phyloP scores from a whole-genome alignment of 2,113 vertebrate genomes.

The Loxodonta africana region DNA sequence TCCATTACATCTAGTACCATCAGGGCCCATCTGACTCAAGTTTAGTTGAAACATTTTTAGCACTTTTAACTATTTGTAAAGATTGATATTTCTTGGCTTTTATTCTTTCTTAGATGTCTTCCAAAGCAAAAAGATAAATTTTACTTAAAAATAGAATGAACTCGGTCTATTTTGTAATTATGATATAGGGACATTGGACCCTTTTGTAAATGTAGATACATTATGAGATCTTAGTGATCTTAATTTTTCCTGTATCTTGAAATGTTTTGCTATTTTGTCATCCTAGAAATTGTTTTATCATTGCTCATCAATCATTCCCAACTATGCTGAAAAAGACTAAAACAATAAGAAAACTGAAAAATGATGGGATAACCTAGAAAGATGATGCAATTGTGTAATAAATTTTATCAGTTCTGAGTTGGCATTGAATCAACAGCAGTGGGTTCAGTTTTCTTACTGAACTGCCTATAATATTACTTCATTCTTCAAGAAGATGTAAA shows the following conservation, averaged over 20 bases:
- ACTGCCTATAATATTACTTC: conserved; percentile 1
- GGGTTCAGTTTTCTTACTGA: not conserved
- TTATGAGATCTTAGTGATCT: not conserved
- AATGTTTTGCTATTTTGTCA: not conserved
- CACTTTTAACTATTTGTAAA: not conserved
- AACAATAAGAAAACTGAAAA: conserved; percentile 7
- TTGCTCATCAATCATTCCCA: conserved; percentile 40
- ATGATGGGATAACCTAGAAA: not conserved
- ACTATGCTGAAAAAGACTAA: not conserved
- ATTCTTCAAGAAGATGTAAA: not conserved
- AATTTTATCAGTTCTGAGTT: not conserved
- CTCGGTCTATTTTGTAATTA: not conserved
- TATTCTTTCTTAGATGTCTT: conserved; percentile 28
- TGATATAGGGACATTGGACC: not conserved
- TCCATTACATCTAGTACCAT: not conserved
- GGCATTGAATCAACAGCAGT: too few species aligned
- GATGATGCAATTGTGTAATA: not conserved
- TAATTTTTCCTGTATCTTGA: not conserved
- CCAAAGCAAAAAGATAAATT: not conserved
- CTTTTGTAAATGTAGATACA: not conserved
- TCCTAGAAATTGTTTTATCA: conserved; percentile 48
- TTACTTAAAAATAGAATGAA: conserved; percentile 22
- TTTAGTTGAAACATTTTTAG: not conserved
- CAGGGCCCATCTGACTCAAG: not conserved
- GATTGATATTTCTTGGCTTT: conserved; percentile 24